A percentile compares a stretch with the other conserved stretches of the same genome.
Conservation (phyloP, 2,113 vertebrate species). For the Ciconia stormi region DNA sequence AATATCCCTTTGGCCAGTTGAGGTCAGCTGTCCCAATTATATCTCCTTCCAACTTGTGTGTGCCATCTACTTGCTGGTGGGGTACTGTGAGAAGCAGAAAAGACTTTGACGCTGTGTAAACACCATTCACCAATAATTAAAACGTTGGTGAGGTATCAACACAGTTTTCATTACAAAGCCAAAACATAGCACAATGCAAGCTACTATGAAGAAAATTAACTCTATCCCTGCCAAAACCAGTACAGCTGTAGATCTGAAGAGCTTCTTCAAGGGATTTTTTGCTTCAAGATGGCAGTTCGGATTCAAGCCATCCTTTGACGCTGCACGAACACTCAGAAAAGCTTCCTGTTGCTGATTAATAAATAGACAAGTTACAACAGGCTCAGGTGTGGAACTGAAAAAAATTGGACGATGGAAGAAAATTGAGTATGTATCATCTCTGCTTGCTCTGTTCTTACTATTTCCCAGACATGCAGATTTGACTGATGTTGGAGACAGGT, state of each 20-base stretch:
- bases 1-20: background rate
- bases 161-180: background rate
- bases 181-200: background rate
- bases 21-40: background rate
- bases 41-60: rapidly evolving
- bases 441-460: background rate
- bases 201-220: background rate
- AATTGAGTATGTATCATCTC: background rate
- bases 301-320: background rate
- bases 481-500: background rate
- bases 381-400: background rate
- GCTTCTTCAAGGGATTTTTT: background rate
- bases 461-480: background rate
- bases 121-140: background rate
- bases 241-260: background rate
- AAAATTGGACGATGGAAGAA: background rate
- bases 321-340: background rate
- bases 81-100: background rate
- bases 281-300: background rate
- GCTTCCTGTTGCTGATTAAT: background rate
- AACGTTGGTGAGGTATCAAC: background rate
- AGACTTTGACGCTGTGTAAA: rapidly evolving
- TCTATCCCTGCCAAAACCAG: background rate
- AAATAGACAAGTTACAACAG: background rate
- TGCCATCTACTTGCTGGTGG: rapidly evolving